A percentile compares a stretch with the other conserved stretches of the same genome.
Conservation (phyloP, 2,797 vertebrate genomes). For the Ceryle rudis region DNA sequence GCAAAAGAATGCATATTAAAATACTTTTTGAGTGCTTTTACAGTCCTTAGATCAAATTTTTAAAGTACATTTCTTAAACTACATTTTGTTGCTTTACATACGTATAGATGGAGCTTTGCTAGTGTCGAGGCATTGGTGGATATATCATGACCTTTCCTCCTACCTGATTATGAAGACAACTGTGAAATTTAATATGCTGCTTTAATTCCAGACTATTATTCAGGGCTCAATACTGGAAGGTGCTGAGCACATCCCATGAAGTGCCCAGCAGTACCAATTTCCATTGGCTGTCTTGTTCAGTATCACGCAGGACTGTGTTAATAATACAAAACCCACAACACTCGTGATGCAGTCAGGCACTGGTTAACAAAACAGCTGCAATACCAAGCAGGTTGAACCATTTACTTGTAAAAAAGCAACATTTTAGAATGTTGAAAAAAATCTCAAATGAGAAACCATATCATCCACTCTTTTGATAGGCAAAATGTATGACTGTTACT, state of each 20-base stretch:
- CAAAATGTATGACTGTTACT: not conserved
- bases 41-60: conserved; percentile 11
- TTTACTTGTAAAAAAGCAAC: not conserved
- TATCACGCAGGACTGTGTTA: rapidly evolving
- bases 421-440: not conserved
- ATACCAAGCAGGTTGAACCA: not conserved
- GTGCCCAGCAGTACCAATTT: not conserved
- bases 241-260: not conserved
- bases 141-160: not conserved
- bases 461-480: not conserved
- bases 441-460: not conserved
- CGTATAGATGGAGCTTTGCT: not conserved
- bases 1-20: not conserved
- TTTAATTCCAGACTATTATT: conserved; percentile 28
- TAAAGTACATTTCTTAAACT: conserved; percentile 7
- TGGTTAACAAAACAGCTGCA: not conserved
- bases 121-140: not conserved
- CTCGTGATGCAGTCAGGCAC: not conserved
- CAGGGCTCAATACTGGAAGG: not conserved
- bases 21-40: not conserved
- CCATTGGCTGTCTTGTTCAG: not conserved
- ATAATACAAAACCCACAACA: not conserved
- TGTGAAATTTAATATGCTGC: conserved; percentile 27
- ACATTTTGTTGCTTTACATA: conserved; percentile 27
- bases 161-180: conserved; percentile 9